Conservation (phyloP, 2,113 vertebrate species). For the Apodemus speciosus region DNA sequence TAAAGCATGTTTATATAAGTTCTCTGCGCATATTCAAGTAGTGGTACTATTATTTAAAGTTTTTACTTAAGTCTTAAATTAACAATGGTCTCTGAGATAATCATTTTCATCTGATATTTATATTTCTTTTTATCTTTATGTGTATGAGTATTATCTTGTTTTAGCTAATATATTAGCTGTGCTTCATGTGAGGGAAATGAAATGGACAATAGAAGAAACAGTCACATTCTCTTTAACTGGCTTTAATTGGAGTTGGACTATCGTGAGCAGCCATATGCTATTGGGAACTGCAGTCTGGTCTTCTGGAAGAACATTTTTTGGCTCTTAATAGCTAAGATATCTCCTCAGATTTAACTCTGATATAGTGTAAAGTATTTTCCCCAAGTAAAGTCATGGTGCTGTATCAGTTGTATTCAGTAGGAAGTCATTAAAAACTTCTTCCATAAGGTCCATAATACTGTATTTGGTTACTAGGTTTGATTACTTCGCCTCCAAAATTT, state of each 20-base stretch:
- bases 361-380: neutral
- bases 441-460: neutral
- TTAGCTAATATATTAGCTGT: neutral
- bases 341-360: neutral
- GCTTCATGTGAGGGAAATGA: no score
- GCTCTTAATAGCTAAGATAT: neutral
- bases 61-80: neutral
- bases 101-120: neutral
- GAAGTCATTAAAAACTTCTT: neutral
- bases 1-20: neutral
- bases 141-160: neutral
- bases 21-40: neutral
- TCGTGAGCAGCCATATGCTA: neutral
- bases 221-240: neutral
- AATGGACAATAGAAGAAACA: neutral
- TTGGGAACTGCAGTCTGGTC: neutral
- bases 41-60: neutral
- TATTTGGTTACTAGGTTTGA: neutral
- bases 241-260: neutral
- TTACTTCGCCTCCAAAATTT: neutral
- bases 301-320: neutral
- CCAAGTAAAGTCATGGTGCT: neutral
- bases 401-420: neutral
- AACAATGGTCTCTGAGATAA: neutral
- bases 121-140: neutral